A percentile compares a stretch with the other conserved stretches of the same genome.
Evolutionary conservation across 2,797 vertebrate genomes (phyloP).

Genomic region (Bucorvus abyssinicus): DNA sequence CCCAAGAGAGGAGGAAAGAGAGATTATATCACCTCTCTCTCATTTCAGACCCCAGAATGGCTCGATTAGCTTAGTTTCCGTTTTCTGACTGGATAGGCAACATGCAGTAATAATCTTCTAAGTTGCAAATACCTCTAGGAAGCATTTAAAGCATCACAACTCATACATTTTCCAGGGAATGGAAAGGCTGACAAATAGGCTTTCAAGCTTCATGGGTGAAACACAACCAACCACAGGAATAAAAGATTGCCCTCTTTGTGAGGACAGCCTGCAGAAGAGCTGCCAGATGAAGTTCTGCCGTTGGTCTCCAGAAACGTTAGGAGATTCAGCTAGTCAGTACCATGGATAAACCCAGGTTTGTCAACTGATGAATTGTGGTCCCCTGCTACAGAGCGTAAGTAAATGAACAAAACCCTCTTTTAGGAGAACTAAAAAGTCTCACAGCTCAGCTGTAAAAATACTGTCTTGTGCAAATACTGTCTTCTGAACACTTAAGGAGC

Average conservation of each 20-base stretch:
- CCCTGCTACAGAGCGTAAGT: not conserved
- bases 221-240: not conserved
- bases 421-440: not conserved
- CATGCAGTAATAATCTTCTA: not conserved
- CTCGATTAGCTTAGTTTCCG: not conserved
- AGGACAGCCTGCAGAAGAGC: not conserved
- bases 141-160: not conserved
- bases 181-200: not conserved
- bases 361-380: not conserved
- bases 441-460: not conserved
- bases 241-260: not conserved
- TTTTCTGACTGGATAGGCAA: not conserved
- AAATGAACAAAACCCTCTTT: not conserved
- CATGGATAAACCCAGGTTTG: not conserved
- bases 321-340: not conserved
- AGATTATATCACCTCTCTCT: not conserved
- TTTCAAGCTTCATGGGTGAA: not conserved
- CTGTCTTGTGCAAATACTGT: not conserved
- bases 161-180: not conserved
- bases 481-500: not conserved
- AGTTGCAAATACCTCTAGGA: not conserved
- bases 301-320: not conserved
- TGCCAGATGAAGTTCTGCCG: not conserved
- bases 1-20: not conserved
- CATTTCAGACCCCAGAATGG: not conserved